phyloP scores from a whole-genome alignment of 2,888 invertebrate genomes.

The Dendrolimus houi region DNA sequence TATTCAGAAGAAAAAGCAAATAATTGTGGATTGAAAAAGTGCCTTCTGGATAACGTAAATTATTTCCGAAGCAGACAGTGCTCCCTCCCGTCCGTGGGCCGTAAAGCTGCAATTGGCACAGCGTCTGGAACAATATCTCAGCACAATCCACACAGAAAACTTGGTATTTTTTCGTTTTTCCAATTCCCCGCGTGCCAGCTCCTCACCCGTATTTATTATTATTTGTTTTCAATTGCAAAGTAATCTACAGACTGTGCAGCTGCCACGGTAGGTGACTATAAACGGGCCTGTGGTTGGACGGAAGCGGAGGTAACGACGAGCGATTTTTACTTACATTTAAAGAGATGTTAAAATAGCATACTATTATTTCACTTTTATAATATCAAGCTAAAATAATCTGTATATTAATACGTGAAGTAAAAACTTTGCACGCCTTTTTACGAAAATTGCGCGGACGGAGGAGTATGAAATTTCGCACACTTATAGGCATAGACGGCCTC shows the following conservation, averaged over 20 bases:
- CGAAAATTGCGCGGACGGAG: too few species aligned
- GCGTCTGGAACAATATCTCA: slow-evolving; percentile 60
- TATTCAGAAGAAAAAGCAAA: too few species aligned
- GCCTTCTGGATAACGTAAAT: too few species aligned
- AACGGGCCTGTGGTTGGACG: background rate
- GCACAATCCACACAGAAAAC: slow-evolving; percentile 23
- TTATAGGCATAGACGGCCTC: too few species aligned
- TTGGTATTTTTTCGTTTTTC: slow-evolving; percentile 52
- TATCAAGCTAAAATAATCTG: too few species aligned
- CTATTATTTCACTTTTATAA: too few species aligned
- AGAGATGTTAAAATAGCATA: too few species aligned
- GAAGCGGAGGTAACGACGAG: background rate
- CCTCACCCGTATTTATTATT: slow-evolving; percentile 64
- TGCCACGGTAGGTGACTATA: slow-evolving; percentile 40
- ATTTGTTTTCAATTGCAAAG: slow-evolving; percentile 74
- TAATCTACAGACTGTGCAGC: slow-evolving; percentile 66
- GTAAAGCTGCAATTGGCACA: slow-evolving; percentile 12
- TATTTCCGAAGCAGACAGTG: background rate
- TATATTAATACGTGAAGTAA: too few species aligned
- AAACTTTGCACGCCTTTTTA: too few species aligned
- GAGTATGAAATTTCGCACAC: too few species aligned
- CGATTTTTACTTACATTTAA: too few species aligned
- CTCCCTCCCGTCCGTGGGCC: background rate
- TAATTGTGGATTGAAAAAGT: too few species aligned
- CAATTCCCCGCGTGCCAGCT: slow-evolving; percentile 55